Conservation (phyloP, 2,888 invertebrate genomes). For the Agelastica alni region DNA sequence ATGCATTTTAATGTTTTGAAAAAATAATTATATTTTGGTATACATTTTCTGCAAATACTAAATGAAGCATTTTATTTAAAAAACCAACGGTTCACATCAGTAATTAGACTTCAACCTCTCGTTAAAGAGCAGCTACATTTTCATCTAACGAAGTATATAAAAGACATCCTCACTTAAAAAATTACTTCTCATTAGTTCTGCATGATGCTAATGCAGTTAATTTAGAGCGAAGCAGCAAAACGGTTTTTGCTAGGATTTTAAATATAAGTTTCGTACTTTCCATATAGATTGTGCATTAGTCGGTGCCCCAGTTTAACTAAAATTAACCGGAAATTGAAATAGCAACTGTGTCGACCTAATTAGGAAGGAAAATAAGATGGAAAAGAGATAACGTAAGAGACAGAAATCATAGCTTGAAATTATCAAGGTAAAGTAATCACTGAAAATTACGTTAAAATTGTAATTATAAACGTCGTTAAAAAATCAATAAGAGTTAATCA, state of each 20-base stretch:
- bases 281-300: slow-evolving; percentile 30
- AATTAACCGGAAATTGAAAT: slow-evolving; percentile 35
- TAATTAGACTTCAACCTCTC: too few species aligned
- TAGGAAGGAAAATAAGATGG: slow-evolving; percentile 23
- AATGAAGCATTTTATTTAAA: too few species aligned
- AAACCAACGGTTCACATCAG: too few species aligned
- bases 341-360: slow-evolving; percentile 28
- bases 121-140: too few species aligned
- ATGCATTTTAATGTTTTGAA: too few species aligned
- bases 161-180: slow-evolving; percentile 1
- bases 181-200: slow-evolving; percentile 9
- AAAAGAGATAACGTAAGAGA: background rate
- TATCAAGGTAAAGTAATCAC: background rate
- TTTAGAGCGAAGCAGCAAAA: slow-evolving; percentile 5
- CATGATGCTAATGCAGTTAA: slow-evolving; percentile 5
- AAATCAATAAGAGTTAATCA: too few species aligned
- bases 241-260: slow-evolving; percentile 12
- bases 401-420: background rate
- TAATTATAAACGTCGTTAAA: too few species aligned
- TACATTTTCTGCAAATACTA: too few species aligned
- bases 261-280: slow-evolving; percentile 20
- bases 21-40: too few species aligned
- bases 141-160: too few species aligned
- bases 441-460: too few species aligned
- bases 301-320: slow-evolving; percentile 27